Conservation (phyloP, 1,140 invertebrate species). For the Micrasema minimum region DNA sequence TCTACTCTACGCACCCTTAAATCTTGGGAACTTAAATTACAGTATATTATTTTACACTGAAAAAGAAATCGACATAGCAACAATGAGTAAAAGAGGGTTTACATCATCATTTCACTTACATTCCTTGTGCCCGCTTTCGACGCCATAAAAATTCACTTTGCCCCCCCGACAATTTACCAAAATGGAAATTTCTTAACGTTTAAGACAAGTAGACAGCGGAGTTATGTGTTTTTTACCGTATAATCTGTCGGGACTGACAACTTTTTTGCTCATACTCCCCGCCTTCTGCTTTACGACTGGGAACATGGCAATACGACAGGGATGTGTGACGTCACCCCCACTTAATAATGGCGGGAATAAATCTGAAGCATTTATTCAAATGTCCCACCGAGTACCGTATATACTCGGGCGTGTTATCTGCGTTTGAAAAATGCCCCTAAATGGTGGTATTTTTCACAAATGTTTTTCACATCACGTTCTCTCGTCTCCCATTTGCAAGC, state of each 20-base stretch:
- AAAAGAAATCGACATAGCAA: too few relatives aligned
- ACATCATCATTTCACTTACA: not conserved
- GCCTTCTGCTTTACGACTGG: slow-evolving; percentile 24
- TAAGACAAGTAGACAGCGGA: slow-evolving; percentile 15
- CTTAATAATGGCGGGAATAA: slow-evolving; percentile 31
- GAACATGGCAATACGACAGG: slow-evolving; percentile 9
- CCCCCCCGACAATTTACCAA: slow-evolving; percentile 11
- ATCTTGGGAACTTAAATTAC: too few relatives aligned
- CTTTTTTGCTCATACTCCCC: slow-evolving; percentile 1
- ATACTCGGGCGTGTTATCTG: slow-evolving; percentile 27
- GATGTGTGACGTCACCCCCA: slow-evolving; percentile 27
- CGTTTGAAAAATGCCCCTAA: slow-evolving; percentile 22
- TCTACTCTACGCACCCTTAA: too few relatives aligned
- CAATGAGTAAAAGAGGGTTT: not conserved
- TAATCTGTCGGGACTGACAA: slow-evolving; percentile 15
- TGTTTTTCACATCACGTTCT: slow-evolving; percentile 16
- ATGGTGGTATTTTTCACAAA: slow-evolving; percentile 25
- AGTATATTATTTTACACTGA: too few relatives aligned
- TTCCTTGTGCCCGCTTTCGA: not conserved
- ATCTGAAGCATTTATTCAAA: slow-evolving; percentile 36
- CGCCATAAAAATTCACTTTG: slow-evolving; percentile 1
- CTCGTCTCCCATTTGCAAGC: not conserved
- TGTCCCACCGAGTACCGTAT: slow-evolving; percentile 7
- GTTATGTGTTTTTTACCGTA: slow-evolving; percentile 13
- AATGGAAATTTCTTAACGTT: slow-evolving; percentile 28